Base-by-base conservation (phyloP, 2,888 invertebrate genomes). In the Julus scanicus region DNA sequence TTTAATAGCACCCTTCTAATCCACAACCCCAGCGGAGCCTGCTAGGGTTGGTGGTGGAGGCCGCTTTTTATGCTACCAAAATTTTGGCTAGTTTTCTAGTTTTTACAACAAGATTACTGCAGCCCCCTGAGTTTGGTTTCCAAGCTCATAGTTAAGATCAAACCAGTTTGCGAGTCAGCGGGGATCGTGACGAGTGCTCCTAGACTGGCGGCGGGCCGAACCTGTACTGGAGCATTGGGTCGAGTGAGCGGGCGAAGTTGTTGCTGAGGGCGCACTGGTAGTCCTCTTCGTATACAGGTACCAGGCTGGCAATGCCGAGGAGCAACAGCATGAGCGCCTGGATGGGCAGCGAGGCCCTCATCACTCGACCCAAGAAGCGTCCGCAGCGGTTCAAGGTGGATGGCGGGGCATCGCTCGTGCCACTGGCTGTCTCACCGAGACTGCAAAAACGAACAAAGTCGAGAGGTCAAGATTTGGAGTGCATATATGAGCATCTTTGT, bases 311-410 rank as follows among this genome's bases (percentile, higher is more conserved):
- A 89, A 97, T 96, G 89, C 98, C 98, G 91, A 99, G 94, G 91
- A 99, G 94, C 89, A 99, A 94, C 91, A 99, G 94, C 94, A 99
- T 96, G 91, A 99, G 93, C 89, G 98, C 97, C 93, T 99, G 98
- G 92, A 99, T 96, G 88, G 98, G 98, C 90, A 98, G 94, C 39
- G 98, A 97, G 88, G 97, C 96, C 92, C 97, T 94, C 90, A 98
- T 95, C 90, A 98, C 98, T 91, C 98, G 95, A 90, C 96, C 95
- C 92, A 98, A 94, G 94, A 97, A 97, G 90, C 96, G 95, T 44
- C 40, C 39, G 57, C 88, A 89, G 57, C 86, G n/a, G 2, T 39
- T 49, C 29, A 48, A 20, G 48, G 86, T 89, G 39, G 87, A 39
- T 29, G 86, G 37, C n/a, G 85, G 29, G 2, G 86, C 11, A 15